Evolutionary conservation across 2,888 invertebrate genomes (phyloP).

Genomic region (Ormia ochracea): DNA sequence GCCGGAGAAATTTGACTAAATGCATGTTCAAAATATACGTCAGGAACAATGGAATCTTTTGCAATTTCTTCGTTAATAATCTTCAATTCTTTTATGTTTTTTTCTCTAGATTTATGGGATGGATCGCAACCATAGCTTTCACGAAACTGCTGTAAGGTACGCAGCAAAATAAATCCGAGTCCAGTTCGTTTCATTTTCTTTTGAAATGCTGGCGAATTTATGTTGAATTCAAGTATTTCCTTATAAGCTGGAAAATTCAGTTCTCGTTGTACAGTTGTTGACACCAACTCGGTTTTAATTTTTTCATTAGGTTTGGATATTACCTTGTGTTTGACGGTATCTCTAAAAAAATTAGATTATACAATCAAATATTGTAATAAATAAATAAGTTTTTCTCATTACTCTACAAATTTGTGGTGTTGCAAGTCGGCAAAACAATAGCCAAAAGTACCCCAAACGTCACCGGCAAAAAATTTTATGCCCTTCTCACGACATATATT

Average conservation of each 20-base stretch:
- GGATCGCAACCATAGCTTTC: slow-evolving; percentile 85
- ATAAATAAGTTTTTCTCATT: slow-evolving; percentile 70
- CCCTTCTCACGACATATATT: slow-evolving; percentile 84
- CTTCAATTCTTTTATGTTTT: slow-evolving; percentile 81
- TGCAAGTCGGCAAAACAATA: slow-evolving; percentile 93
- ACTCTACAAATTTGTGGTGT: slow-evolving; percentile 88
- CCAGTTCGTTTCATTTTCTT: slow-evolving; percentile 83
- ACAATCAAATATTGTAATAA: not conserved
- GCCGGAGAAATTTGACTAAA: slow-evolving; percentile 90
- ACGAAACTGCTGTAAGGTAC: slow-evolving; percentile 86
- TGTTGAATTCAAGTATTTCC: slow-evolving; percentile 82
- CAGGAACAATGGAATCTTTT: slow-evolving; percentile 78
- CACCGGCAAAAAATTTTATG: slow-evolving; percentile 91
- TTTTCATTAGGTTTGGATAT: slow-evolving; percentile 79
- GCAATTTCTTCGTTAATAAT: slow-evolving; percentile 81
- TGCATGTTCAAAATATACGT: slow-evolving; percentile 79
- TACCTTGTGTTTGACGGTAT: slow-evolving; percentile 77
- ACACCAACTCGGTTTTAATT: slow-evolving; percentile 79
- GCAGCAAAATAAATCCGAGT: slow-evolving; percentile 83
- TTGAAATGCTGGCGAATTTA: slow-evolving; percentile 79
- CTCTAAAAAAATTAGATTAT: slow-evolving; percentile 73
- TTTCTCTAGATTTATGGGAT: slow-evolving; percentile 80
- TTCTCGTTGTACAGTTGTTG: slow-evolving; percentile 81
- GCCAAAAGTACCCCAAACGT: slow-evolving; percentile 95
- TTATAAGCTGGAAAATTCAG: slow-evolving; percentile 83